Evolutionary conservation across 2,797 vertebrate species (phyloP), one percentile per base, ranked within the genome.

Genomic region (Chelon labrosus): DNA sequence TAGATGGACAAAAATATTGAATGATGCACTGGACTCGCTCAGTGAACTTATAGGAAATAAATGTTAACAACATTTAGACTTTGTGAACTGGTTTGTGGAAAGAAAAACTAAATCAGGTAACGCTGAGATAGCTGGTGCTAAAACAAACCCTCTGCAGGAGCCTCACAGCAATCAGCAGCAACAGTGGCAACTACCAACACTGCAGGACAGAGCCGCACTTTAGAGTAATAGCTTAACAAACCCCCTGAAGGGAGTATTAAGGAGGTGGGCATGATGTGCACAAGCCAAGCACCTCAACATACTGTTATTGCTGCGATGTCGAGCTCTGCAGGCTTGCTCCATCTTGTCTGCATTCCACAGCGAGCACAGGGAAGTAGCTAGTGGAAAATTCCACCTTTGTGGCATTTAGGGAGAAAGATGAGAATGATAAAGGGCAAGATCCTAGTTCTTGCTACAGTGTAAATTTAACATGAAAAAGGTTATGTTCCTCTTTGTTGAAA

Each of bases 341-440:
- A 70, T 91, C 93, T 91, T 93, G 93, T 87, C 90, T 87, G 77
- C 91, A 94, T 94, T 93, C 93, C 92, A 53, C 82, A 75, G 79
- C 14, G 4, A 74, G 76, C 78, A 54, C 68, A 20, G 74, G 77
- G 82, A 90, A 90, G 82, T 61, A 71, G 57, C 83, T 85, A 2
- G 70, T 92, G 92, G 92, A 94, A 93, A 94, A 93, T 93, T 94
- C 91, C 92, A 92, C 83, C 79, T 88, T 73, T 87, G 79, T 84
- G 78, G 75, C 75, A 77, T 83, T 87, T 80, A 54, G 74, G 44
- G 56, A 65, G 55, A 31, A 72, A 82, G 83, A 85, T 77, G 68
- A 60, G 41, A 42, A 22, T 46, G 79, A 86, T 83, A 89, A 72
- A 85, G 78, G 74, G 75, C 65, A 80, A 51, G 78, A 70, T 64